phyloP scores from a whole-genome alignment of 2,888 invertebrate genomes.

The Sthenelais limicola region DNA sequence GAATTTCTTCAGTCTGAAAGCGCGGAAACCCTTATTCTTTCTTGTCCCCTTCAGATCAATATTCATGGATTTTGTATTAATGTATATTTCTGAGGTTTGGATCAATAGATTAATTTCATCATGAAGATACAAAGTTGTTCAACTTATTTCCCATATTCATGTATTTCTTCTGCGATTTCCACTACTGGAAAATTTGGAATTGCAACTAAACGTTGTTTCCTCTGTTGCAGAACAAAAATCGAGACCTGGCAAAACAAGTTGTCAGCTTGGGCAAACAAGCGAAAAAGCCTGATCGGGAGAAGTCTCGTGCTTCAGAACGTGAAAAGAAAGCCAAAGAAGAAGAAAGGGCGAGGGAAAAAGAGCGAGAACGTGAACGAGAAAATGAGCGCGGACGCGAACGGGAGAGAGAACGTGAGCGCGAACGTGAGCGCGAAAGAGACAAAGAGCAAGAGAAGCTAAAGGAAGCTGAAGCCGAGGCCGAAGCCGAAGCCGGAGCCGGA shows the following conservation, averaged over 20 bases:
- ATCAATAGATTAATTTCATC: too few species aligned
- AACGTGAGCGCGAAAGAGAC: slow-evolving; percentile 18
- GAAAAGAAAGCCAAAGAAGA: slow-evolving; percentile 8
- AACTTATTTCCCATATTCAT: too few species aligned
- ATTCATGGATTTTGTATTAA: not conserved
- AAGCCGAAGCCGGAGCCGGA: not conserved
- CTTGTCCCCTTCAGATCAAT: not conserved
- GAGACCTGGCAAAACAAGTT: slow-evolving; percentile 42
- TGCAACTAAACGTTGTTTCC: not conserved
- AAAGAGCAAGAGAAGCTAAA: not conserved
- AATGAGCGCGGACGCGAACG: not conserved
- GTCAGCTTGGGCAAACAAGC: slow-evolving; percentile 28
- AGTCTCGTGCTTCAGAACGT: not conserved
- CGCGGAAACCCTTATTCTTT: too few species aligned
- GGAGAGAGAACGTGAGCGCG: not conserved
- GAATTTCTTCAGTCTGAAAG: too few species aligned
- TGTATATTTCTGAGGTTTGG: too few species aligned
- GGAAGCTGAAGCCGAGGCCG: not conserved
- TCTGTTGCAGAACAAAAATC: slow-evolving; percentile 21
- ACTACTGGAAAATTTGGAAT: too few species aligned
- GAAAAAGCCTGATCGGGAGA: slow-evolving; percentile 5
- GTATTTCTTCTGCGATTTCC: too few species aligned
- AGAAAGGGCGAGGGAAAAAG: not conserved
- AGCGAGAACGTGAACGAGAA: not conserved
- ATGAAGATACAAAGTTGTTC: too few species aligned